Conservation (phyloP, 2,797 vertebrate species). For the Gila robusta region DNA sequence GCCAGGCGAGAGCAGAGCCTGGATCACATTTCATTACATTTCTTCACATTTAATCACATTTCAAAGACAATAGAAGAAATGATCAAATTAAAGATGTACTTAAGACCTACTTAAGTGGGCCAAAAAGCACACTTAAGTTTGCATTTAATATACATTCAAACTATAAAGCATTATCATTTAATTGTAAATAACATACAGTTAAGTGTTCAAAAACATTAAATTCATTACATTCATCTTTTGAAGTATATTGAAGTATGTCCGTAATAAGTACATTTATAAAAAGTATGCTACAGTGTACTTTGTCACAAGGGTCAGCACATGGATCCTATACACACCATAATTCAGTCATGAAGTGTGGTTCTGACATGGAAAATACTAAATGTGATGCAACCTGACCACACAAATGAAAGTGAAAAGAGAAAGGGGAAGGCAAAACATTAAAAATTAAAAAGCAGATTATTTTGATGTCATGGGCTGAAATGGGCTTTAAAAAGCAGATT, state of each 20-base stretch:
- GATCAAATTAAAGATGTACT: not conserved
- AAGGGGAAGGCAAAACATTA: conserved; percentile 24
- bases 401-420: conserved; percentile 4
- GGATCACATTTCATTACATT: too few species aligned
- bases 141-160: not conserved
- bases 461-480: conserved; percentile 67
- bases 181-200: not conserved
- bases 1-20: too few species aligned
- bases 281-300: not conserved
- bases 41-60: not conserved
- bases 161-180: not conserved
- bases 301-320: not conserved
- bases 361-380: not conserved
- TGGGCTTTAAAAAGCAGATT: conserved; percentile 44
- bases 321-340: not conserved
- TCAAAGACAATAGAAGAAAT: not conserved
- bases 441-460: conserved; percentile 69
- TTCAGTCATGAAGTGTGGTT: not conserved
- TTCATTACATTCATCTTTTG: not conserved
- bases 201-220: not conserved
- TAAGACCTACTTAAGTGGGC: too few species aligned
- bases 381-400: not conserved
- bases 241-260: not conserved
- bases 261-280: not conserved
- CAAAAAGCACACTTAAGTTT: too few species aligned